phyloP scores from a whole-genome alignment of 1,140 invertebrate genomes.

The Centruroides vittatus region DNA sequence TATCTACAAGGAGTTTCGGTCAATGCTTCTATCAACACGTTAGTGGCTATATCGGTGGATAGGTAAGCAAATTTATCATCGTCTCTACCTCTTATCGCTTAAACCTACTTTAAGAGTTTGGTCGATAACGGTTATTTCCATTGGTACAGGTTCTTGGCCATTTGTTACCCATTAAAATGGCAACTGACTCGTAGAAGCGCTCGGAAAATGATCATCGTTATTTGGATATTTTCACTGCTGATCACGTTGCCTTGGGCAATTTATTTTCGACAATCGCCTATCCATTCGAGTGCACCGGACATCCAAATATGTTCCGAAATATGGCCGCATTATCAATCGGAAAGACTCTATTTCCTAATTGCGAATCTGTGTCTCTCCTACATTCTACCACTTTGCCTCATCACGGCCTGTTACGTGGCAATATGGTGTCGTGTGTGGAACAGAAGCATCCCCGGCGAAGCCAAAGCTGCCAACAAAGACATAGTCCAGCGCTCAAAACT shows the following conservation, averaged over 20 bases:
- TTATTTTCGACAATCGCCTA: slow-evolving; percentile 65
- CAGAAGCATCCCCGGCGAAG: slow-evolving; percentile 70
- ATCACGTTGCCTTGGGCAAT: slow-evolving; percentile 79
- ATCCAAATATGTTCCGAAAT: slow-evolving; percentile 51
- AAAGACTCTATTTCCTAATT: slow-evolving; percentile 70
- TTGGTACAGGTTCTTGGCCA: slow-evolving; percentile 67
- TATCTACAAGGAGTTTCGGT: slow-evolving; percentile 90
- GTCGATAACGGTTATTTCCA: neutral
- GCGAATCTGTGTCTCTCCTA: slow-evolving; percentile 83
- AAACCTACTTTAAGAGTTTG: too few relatives aligned
- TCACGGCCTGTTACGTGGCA: slow-evolving; percentile 79
- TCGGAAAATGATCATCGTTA: slow-evolving; percentile 68
- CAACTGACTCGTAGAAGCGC: slow-evolving; percentile 77
- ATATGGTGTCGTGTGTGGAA: slow-evolving; percentile 87
- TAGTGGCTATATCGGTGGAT: slow-evolving; percentile 84
- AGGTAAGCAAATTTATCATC: slow-evolving; percentile 44
- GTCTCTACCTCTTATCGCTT: too few relatives aligned
- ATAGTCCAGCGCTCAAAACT: slow-evolving; percentile 27
- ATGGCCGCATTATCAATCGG: slow-evolving; percentile 68
- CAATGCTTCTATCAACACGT: slow-evolving; percentile 81
- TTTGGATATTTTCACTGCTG: slow-evolving; percentile 76
- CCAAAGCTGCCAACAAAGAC: slow-evolving; percentile 49
- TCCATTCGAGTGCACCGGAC: slow-evolving; percentile 29
- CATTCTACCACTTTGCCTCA: slow-evolving; percentile 78
- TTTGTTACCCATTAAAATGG: slow-evolving; percentile 83